A percentile compares a stretch with the other conserved stretches of the same genome.
These are phyloP conservation scores for Cassiopea xamachana DNA, from an alignment of 30 jellyfish, hydroid and myxozoan species.

Conservation along the genomic window DNA sequence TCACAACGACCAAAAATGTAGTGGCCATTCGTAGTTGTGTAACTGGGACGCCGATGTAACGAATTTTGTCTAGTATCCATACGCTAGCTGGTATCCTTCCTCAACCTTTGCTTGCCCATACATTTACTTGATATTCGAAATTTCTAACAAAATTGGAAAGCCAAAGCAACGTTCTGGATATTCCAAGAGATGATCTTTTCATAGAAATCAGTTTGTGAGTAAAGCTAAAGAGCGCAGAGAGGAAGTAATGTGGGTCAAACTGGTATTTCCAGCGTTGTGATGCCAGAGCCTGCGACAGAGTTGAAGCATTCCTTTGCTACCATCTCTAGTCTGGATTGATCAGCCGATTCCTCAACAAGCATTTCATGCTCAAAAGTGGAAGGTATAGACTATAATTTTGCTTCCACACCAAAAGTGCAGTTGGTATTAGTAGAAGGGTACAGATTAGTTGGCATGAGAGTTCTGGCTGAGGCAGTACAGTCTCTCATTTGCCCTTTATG, in stretches of 20 bases:
- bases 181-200: not conserved
- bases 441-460: not conserved
- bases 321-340: not conserved
- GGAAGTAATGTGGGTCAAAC: not conserved
- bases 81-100: not conserved
- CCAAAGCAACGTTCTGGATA: constrained; percentile 17
- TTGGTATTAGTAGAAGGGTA: not conserved
- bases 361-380: not conserved
- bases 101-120: not conserved
- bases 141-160: not conserved
- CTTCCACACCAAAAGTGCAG: not conserved
- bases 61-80: no score
- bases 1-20: no score
- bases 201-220: constrained; percentile 1
- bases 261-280: not conserved
- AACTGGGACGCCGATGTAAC: no score
- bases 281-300: not conserved
- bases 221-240: not conserved
- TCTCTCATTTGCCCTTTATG: not conserved
- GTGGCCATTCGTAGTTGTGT: no score
- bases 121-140: not conserved
- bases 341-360: not conserved
- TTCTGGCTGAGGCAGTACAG: not conserved
- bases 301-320: not conserved
- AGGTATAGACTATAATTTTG: not conserved